Evolutionary conservation across 2,888 invertebrate genomes (phyloP), one percentile per base, ranked within the genome.

Genomic region (Ennomos erosarius): DNA sequence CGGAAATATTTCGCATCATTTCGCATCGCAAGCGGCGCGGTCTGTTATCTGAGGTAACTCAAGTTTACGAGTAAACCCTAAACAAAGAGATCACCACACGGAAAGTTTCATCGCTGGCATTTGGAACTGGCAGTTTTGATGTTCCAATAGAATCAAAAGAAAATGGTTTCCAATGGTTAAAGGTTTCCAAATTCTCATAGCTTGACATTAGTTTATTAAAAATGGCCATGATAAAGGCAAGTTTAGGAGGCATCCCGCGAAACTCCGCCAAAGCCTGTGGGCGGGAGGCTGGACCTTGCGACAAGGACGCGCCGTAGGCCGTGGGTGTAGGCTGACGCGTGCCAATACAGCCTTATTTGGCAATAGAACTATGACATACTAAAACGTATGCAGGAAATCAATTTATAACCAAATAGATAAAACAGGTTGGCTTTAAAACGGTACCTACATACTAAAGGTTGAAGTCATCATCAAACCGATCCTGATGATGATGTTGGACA

Each of bases 1-100:
- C 91, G 92, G 92, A 92, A 91, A 92, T 91, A 91, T 91, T 92
- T 92, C 88, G 92, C 92, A 88, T 90, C 88, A 89, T 88, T 92
- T 91, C 87, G 92, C 90, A 88, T 86, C 82, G 83, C 85, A 87
- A 79, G 83, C 84, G 73, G 80, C 76, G 76, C 76, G 67, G 78
- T 75, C 80, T 80, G 82, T 88, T 89, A 85, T 87, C 88, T 84
- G 78, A 85, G 84, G 83, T 84, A 86, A 86, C 62, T 47, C 61
- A 55, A 51, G 55, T 61, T 64, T 52, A 26, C 26, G 26, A 26
- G 26, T 26, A 49, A 54, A 34, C 48, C 53, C 51, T 62, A 62
- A 65, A 55, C 62, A 57, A 62, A 46, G 51, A 44, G 48, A 36
- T 11, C 9, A 9, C 10, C 9, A 9, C 10, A 9, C 40, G 40